Percentiles rank a stretch among this genome's conserved stretches.
phyloP scores from a whole-genome alignment of 2,888 invertebrate species.

The Cosmia pyralina region DNA sequence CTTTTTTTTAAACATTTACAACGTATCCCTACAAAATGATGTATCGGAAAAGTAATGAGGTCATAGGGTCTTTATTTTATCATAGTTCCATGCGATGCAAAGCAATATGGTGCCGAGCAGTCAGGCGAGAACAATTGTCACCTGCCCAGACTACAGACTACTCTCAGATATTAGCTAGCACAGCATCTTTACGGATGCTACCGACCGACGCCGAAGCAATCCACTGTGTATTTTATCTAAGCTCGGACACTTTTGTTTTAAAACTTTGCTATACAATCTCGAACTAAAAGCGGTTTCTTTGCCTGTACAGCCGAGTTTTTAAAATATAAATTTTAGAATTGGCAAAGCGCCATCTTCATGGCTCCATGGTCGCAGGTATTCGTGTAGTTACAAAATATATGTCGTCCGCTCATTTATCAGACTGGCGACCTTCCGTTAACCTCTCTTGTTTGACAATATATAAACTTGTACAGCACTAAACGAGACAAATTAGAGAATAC shows the following conservation, averaged over 20 bases:
- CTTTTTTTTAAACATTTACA: conserved; percentile 1
- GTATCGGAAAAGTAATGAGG: background rate
- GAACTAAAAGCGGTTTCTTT: conserved; percentile 50
- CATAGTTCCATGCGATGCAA: conserved; percentile 1
- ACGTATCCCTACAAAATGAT: background rate
- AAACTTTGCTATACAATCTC: conserved; percentile 51
- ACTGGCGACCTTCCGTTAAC: conserved; percentile 16
- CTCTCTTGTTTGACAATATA: conserved; percentile 11
- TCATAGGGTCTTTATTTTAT: background rate
- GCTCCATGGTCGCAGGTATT: conserved; percentile 35
- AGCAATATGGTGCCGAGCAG: conserved; percentile 26
- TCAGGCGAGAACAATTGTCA: conserved; percentile 55
- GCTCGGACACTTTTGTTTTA: conserved; percentile 42
- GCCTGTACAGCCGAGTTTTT: conserved; percentile 30
- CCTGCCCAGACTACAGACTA: conserved; percentile 63
- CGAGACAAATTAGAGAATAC: conserved; percentile 13
- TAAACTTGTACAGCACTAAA: conserved; percentile 4
- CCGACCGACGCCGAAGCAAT: conserved; percentile 52
- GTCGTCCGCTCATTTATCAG: conserved; percentile 27
- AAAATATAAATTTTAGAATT: conserved; percentile 49
- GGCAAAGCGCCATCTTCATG: conserved; percentile 47
- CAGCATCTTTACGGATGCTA: conserved; percentile 65
- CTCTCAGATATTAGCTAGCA: conserved; percentile 68
- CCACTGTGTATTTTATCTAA: conserved; percentile 57
- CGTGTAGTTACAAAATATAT: conserved; percentile 35